A percentile compares a stretch with the other conserved stretches of the same genome.
Evolutionary conservation across 1,140 invertebrate genomes (phyloP).

Genomic region (Yoshiicerus persimilis): DNA sequence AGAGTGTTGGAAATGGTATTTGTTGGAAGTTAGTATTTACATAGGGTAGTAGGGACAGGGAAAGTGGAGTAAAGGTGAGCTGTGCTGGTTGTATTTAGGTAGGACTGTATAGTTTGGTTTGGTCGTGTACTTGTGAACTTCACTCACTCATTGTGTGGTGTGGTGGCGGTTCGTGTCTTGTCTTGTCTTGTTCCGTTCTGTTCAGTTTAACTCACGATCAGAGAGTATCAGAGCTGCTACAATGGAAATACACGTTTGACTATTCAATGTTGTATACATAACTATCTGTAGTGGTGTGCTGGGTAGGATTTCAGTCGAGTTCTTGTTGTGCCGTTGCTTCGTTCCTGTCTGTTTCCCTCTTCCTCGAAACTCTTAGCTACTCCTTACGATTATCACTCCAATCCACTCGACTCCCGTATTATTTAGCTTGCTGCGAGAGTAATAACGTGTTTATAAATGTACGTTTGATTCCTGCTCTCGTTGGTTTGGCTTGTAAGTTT

Average conservation of each 20-base stretch:
- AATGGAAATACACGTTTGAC: too few species aligned
- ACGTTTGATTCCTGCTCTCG: neutral
- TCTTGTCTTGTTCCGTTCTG: neutral
- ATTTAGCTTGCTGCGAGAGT: too few species aligned
- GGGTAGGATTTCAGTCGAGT: neutral
- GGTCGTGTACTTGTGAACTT: neutral
- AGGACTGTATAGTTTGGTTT: neutral
- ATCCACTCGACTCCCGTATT: neutral
- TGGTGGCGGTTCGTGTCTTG: constrained; percentile 9
- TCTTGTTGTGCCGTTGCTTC: neutral
- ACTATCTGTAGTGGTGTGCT: too few species aligned
- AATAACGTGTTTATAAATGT: neutral
- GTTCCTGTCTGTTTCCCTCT: neutral
- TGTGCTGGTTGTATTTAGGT: neutral
- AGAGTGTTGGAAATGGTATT: too few species aligned
- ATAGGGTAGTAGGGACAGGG: neutral
- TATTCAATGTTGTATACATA: neutral
- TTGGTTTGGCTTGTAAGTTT: too few species aligned
- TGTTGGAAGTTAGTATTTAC: too few species aligned
- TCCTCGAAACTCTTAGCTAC: too few species aligned
- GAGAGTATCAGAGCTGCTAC: too few species aligned
- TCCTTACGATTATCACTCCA: too few species aligned
- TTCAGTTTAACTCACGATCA: neutral
- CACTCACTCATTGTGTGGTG: neutral
- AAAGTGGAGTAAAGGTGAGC: neutral